A percentile compares a stretch with the other conserved stretches of the same genome.
Evolutionary conservation across 2,113 vertebrate species (phyloP).

Genomic region (Saguinus imperator): DNA sequence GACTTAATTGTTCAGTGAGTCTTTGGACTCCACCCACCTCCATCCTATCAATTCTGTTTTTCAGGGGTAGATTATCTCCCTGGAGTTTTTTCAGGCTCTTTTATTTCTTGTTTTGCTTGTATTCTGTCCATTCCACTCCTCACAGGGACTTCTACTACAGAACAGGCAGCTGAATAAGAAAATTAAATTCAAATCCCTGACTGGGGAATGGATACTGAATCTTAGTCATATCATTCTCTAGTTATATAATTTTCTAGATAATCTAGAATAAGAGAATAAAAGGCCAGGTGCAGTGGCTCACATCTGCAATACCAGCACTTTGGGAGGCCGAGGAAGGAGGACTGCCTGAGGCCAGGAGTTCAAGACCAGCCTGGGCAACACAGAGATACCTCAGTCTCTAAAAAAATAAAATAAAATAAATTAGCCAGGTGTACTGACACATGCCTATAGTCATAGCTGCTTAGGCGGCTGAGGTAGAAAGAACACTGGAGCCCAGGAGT

Average conservation of each 20-base stretch:
- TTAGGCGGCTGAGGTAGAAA: too few relatives aligned
- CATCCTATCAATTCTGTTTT: conserved; percentile 36
- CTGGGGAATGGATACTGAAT: neutral
- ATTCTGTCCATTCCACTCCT: conserved; percentile 1
- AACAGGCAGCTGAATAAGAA: conserved; percentile 32
- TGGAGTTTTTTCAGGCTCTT: conserved; percentile 25
- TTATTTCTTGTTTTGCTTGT: conserved; percentile 59
- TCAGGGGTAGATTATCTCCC: conserved; percentile 7
- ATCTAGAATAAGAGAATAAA: conserved; percentile 22
- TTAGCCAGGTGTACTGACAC: too few relatives aligned
- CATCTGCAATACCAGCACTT: too few relatives aligned
- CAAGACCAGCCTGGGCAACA: too few relatives aligned
- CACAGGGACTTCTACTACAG: neutral
- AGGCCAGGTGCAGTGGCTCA: too few relatives aligned
- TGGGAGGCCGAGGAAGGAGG: too few relatives aligned
- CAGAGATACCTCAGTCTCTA: too few relatives aligned
- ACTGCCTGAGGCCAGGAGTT: too few relatives aligned
- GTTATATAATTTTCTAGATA: conserved; percentile 46
- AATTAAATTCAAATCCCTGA: conserved; percentile 38
- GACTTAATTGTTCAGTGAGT: conserved; percentile 23
- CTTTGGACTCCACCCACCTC: neutral
- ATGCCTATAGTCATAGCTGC: too few relatives aligned
- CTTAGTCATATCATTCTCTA: neutral
- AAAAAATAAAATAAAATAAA: too few relatives aligned
- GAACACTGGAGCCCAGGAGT: too few relatives aligned